Evolutionary conservation across 2,797 vertebrate species (phyloP).

Genomic region (Sarcoramphus papa): DNA sequence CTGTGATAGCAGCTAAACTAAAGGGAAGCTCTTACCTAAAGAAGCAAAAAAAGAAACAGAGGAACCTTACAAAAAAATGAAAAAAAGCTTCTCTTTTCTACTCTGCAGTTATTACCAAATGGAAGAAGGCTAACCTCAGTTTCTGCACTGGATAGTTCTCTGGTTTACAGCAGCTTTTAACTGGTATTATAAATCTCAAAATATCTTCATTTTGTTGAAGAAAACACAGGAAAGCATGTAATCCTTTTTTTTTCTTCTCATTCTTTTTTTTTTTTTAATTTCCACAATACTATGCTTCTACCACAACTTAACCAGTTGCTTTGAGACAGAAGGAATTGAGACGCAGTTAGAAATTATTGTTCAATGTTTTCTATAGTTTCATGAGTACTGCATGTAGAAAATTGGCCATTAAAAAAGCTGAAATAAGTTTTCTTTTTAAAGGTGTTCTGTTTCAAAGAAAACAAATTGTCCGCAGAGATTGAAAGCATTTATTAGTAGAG

Average conservation of each 20-base stretch:
- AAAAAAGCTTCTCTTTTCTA: background rate
- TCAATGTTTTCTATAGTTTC: background rate
- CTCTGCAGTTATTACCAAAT: background rate
- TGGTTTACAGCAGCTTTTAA: background rate
- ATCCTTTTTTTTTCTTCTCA: too few species aligned
- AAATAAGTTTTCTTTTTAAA: background rate
- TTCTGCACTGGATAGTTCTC: background rate
- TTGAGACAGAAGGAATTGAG: background rate
- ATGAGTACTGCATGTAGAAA: background rate
- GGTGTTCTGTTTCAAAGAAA: background rate
- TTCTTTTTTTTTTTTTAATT: fast-evolving
- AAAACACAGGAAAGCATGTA: background rate
- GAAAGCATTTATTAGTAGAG: background rate
- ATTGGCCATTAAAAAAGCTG: background rate
- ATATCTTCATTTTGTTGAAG: background rate
- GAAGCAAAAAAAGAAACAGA: background rate
- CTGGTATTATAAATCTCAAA: background rate
- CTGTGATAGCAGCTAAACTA: background rate
- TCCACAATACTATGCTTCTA: background rate
- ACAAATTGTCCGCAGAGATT: background rate
- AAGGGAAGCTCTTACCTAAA: background rate
- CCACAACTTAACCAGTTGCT: background rate
- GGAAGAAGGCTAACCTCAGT: background rate
- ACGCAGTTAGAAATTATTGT: background rate
- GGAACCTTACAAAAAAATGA: background rate